These are phyloP conservation scores for Anolis sagrei DNA, from an alignment of 2,113 vertebrate species.

Conservation along the genomic window DNA sequence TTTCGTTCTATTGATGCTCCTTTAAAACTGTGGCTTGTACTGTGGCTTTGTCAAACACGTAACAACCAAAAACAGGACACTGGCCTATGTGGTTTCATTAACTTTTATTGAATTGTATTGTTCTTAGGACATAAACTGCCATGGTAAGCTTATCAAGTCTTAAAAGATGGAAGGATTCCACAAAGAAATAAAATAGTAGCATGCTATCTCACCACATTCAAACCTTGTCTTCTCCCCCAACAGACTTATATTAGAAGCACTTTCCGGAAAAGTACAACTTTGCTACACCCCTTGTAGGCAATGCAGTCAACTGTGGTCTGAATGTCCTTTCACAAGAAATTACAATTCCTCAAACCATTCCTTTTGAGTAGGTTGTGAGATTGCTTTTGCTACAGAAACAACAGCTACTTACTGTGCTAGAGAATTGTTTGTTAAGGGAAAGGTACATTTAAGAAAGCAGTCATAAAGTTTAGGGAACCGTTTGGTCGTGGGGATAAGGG, in stretches of 20 bases:
- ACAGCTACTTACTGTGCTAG: slow-evolving; percentile 43
- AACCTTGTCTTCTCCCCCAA: neutral
- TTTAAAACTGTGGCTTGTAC: too few relatives aligned
- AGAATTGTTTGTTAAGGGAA: slow-evolving; percentile 60
- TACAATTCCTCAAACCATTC: slow-evolving; percentile 42
- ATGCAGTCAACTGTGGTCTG: neutral
- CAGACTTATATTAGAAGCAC: slow-evolving; percentile 15
- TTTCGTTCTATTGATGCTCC: too few relatives aligned
- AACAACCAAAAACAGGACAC: too few relatives aligned
- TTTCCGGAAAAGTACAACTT: slow-evolving; percentile 31
- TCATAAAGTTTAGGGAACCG: slow-evolving; percentile 64
- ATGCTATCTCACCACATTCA: neutral
- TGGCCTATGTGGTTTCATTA: neutral
- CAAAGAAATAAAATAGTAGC: too few relatives aligned
- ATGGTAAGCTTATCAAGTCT: neutral
- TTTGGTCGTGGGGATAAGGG: neutral
- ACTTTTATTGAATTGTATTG: neutral
- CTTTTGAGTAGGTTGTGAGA: slow-evolving; percentile 41
- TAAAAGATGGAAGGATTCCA: neutral
- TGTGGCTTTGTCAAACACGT: too few relatives aligned
- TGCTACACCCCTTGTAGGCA: neutral
- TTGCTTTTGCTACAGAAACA: slow-evolving; percentile 45
- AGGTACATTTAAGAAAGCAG: slow-evolving; percentile 43
- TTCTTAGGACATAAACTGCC: neutral
- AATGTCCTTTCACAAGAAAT: slow-evolving; percentile 59